These are phyloP conservation scores for Atlantisia rogersi DNA, from an alignment of 2,113 vertebrate genomes.

Conservation along the genomic window DNA sequence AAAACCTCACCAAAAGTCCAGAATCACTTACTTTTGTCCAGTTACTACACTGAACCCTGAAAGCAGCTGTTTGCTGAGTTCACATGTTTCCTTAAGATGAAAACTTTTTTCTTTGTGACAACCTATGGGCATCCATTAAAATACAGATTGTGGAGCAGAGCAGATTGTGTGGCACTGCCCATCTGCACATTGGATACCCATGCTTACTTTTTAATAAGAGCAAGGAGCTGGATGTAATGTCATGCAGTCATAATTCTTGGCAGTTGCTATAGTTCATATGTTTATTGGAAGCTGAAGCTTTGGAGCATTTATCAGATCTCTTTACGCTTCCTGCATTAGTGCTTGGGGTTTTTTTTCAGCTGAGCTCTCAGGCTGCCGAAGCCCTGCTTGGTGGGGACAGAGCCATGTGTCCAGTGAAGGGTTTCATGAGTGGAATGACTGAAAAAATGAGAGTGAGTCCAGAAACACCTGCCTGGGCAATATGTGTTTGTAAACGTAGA, in stretches of 20 bases:
- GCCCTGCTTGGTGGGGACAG: neutral
- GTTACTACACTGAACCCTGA: neutral
- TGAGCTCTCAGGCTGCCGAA: neutral
- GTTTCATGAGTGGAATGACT: neutral
- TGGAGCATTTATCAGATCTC: conserved; percentile 62
- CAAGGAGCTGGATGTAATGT: conserved; percentile 54
- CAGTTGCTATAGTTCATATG: conserved; percentile 50
- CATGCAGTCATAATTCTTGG: conserved; percentile 56
- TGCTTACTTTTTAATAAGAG: conserved; percentile 29
- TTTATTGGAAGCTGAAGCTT: conserved; percentile 60
- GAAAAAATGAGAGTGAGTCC: neutral
- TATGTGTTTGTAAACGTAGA: neutral
- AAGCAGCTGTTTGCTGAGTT: neutral
- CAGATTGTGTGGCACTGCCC: conserved; percentile 52
- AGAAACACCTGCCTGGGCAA: neutral
- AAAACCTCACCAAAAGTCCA: neutral
- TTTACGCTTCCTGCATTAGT: conserved; percentile 49
- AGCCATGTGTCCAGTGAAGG: neutral
- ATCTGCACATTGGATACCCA: conserved; percentile 8
- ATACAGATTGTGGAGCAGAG: neutral
- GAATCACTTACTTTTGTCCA: neutral
- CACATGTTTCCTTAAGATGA: neutral
- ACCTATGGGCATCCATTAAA: neutral
- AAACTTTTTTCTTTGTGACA: neutral
- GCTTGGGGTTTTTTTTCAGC: conserved; percentile 7